Percentiles rank a stretch among this genome's conserved stretches.
phyloP scores from a whole-genome alignment of 2,888 invertebrate species.

The Scaptomyza parva region DNA sequence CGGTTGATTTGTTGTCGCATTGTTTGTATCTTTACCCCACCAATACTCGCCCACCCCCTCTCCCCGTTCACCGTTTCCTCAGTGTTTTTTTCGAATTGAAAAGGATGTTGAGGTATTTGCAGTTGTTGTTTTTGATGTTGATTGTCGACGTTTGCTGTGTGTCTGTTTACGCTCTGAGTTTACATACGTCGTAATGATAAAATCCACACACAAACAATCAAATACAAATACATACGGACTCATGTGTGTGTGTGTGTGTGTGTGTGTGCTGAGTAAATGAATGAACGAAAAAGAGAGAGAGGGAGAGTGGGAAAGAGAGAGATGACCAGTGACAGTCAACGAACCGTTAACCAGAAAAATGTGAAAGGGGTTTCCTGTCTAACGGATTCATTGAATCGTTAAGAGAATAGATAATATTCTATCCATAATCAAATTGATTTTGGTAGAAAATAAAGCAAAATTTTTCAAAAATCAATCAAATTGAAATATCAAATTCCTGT shows the following conservation, averaged over 20 bases:
- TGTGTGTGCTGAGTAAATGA: too few relatives aligned
- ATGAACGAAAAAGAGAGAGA: constrained; percentile 38
- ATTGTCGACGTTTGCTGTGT: constrained; percentile 56
- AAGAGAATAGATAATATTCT: background rate
- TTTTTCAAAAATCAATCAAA: background rate
- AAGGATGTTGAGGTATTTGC: constrained; percentile 25
- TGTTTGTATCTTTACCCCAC: constrained; percentile 42
- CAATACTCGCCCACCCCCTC: background rate
- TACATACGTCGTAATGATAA: constrained; percentile 68
- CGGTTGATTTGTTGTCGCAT: constrained; percentile 68
- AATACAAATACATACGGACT: constrained; percentile 2
- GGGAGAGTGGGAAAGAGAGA: constrained; percentile 25
- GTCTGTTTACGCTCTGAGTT: constrained; percentile 60
- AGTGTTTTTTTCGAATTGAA: background rate
- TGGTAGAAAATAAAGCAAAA: background rate
- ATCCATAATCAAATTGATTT: too few relatives aligned
- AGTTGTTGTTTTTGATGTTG: constrained; percentile 61
- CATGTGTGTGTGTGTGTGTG: background rate
- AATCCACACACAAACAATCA: constrained; percentile 5
- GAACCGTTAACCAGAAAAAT: constrained; percentile 47
- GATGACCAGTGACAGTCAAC: constrained; percentile 62
- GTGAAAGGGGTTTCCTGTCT: constrained; percentile 24
- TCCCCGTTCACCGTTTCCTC: background rate
- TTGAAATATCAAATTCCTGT: too few relatives aligned
- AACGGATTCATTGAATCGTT: background rate